Conservation (phyloP, 2,113 vertebrate genomes). For the Mystacornis crossleyi region DNA sequence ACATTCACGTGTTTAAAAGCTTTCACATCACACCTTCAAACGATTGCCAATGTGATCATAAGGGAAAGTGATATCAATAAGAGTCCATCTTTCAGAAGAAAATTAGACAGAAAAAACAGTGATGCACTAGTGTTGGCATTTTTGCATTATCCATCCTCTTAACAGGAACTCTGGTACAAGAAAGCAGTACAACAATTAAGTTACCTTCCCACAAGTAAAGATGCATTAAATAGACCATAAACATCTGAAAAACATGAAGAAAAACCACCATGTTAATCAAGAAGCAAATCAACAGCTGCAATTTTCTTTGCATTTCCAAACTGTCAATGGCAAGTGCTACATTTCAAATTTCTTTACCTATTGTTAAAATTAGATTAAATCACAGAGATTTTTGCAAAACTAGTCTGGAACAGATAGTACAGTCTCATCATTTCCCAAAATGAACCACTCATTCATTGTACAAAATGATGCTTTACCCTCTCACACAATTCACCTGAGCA, state of each 20-base stretch:
- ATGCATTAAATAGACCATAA: background rate
- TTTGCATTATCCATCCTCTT: background rate
- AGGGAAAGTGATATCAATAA: background rate
- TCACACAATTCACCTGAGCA: background rate
- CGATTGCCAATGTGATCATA: background rate
- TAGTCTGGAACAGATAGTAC: background rate
- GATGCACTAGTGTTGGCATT: background rate
- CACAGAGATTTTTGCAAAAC: background rate
- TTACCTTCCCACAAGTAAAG: background rate
- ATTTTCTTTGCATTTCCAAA: background rate
- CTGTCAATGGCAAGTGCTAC: background rate
- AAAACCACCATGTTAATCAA: background rate
- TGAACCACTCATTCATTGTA: background rate
- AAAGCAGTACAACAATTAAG: background rate
- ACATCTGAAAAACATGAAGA: background rate
- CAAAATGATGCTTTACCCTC: background rate
- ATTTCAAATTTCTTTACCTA: background rate
- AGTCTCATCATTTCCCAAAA: background rate
- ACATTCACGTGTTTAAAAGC: background rate
- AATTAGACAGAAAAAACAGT: background rate
- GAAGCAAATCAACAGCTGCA: background rate
- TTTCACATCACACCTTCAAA: background rate
- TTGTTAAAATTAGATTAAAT: background rate
- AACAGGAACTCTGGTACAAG: background rate
- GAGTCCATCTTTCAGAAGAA: background rate